A percentile compares a stretch with the other conserved stretches of the same genome.
Conservation (phyloP, 92 coral and sea anemone genomes). For the Actinernus sp. region DNA sequence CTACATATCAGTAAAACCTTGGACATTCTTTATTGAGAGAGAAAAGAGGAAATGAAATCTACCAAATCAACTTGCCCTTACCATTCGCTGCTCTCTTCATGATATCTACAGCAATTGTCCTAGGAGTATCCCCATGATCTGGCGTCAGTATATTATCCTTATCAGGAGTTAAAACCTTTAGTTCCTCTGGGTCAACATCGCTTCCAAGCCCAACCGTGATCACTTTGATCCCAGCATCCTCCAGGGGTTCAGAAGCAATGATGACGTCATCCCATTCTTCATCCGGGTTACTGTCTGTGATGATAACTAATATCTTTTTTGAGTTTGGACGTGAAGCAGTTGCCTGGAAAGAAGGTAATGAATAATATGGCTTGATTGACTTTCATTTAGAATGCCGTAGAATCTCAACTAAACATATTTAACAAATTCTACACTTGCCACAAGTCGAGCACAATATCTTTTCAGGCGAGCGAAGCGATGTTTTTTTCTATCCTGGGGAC, state of each 20-base stretch:
- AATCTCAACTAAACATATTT: too few species aligned
- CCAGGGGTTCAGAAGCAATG: constrained; percentile 59
- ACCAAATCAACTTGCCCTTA: too few species aligned
- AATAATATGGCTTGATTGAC: too few species aligned
- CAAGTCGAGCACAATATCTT: too few species aligned
- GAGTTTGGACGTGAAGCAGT: constrained; percentile 64
- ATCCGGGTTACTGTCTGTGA: constrained; percentile 73
- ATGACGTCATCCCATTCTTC: constrained; percentile 55
- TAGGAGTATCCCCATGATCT: constrained; percentile 42
- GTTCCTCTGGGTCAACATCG: constrained; percentile 71
- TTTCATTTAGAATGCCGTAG: too few species aligned
- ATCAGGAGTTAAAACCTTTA: constrained; percentile 48
- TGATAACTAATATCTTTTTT: constrained; percentile 74
- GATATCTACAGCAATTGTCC: constrained; percentile 50
- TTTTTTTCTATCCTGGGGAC: too few species aligned
- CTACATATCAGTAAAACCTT: too few species aligned
- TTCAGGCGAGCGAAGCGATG: too few species aligned
- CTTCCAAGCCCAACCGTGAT: constrained; percentile 76
- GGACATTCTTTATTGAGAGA: too few species aligned
- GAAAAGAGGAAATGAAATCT: too few species aligned
- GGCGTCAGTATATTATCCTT: constrained; percentile 52
- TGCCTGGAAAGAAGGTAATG: constrained; percentile 9
- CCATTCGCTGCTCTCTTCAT: constrained; percentile 63
- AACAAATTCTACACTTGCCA: too few species aligned
- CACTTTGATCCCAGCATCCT: constrained; percentile 63